Percentiles rank a stretch among this genome's conserved stretches.
phyloP scores from a whole-genome alignment of 2,113 vertebrate genomes.

The Elgaria multicarinata region DNA sequence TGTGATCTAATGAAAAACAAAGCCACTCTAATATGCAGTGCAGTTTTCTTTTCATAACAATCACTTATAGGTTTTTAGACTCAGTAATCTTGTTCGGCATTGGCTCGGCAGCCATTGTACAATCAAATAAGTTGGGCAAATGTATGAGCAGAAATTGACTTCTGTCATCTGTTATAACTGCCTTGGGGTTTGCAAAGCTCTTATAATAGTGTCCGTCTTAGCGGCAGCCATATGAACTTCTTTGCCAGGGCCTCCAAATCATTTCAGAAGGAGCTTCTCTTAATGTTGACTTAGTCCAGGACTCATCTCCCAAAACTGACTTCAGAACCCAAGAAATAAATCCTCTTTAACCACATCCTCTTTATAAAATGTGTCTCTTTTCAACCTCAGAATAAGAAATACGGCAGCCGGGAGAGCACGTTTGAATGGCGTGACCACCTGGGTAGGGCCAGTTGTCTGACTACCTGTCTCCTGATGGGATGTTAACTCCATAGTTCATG shows the following conservation, averaged over 20 bases:
- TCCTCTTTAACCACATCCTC: background rate
- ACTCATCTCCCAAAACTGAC: background rate
- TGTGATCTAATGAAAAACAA: conserved; percentile 70
- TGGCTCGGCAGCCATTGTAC: conserved; percentile 22
- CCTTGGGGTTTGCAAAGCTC: background rate
- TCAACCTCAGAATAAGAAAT: background rate
- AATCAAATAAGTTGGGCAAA: conserved; percentile 32
- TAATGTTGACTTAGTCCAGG: background rate
- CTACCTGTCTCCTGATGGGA: background rate
- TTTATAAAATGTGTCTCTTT: background rate
- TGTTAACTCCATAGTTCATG: too few relatives aligned
- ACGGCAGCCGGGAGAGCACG: background rate
- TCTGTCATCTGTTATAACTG: background rate
- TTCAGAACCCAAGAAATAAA: background rate
- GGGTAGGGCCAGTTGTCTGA: background rate
- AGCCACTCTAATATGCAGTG: conserved; percentile 39
- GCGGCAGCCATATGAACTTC: background rate
- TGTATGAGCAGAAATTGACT: background rate
- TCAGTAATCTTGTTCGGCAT: conserved; percentile 13
- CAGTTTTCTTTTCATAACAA: conserved; percentile 59
- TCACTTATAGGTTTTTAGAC: conserved; percentile 54
- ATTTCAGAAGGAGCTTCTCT: background rate
- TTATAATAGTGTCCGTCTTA: background rate
- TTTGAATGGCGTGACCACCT: background rate
- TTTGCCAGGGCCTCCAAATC: background rate